Conservation (phyloP, 2,797 vertebrate species). For the Loriculus beryllinus region DNA sequence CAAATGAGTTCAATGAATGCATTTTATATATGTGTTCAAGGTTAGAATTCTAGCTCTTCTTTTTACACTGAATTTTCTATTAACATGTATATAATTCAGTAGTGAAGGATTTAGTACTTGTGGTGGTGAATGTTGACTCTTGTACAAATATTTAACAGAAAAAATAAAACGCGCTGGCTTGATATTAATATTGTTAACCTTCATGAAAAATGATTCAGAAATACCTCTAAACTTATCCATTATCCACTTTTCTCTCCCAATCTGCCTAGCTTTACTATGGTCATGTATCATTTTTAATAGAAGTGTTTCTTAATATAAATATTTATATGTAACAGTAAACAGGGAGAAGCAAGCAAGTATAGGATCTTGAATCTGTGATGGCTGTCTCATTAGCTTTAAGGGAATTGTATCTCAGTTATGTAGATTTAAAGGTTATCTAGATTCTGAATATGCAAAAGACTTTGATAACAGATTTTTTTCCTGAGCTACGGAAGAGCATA, state of each 20-base stretch:
- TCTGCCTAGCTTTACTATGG: not conserved
- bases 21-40: constrained; percentile 30
- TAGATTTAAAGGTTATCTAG: not conserved
- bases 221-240: not conserved
- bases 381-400: not conserved
- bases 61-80: not conserved
- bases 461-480: not conserved
- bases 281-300: not conserved
- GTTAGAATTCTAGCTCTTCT: constrained; percentile 6
- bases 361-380: not conserved
- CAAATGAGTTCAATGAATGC: constrained; percentile 50
- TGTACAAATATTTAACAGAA: not conserved
- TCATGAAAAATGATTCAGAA: not conserved
- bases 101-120: not conserved
- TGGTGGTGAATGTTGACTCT: not conserved
- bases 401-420: not conserved
- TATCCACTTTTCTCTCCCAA: not conserved
- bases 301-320: not conserved
- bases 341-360: not conserved
- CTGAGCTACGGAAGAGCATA: not conserved
- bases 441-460: not conserved
- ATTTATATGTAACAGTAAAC: not conserved
- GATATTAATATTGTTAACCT: not conserved
- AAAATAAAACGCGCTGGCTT: not conserved
- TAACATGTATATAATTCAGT: not conserved